phyloP scores from a whole-genome alignment of 2,888 invertebrate species.

The Melieria omissa region DNA sequence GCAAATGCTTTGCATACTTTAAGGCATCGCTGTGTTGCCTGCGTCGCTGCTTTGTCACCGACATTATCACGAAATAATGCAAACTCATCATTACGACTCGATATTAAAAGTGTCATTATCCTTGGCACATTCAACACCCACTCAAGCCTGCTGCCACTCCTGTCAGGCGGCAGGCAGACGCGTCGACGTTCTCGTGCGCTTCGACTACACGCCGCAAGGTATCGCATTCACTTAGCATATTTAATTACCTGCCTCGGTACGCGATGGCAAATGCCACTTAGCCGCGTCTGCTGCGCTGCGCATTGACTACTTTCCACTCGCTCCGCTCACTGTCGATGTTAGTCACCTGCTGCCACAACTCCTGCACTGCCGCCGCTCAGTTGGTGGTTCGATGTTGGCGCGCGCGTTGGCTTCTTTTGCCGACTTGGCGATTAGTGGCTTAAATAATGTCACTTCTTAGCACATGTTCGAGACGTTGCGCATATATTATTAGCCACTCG shows the following conservation, averaged over 20 bases:
- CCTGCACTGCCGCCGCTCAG: no score
- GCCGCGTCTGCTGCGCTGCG: no score
- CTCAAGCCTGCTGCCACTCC: neutral
- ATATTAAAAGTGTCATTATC: slow-evolving; percentile 52
- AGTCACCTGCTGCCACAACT: no score
- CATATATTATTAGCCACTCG: slow-evolving; percentile 29
- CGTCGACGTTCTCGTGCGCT: no score
- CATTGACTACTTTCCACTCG: no score
- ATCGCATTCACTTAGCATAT: slow-evolving; percentile 51
- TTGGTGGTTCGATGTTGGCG: no score
- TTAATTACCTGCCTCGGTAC: slow-evolving; percentile 49
- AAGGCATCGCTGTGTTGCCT: neutral
- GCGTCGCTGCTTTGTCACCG: neutral
- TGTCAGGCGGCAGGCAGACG: no score
- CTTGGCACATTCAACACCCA: slow-evolving; percentile 30
- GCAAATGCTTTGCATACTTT: slow-evolving; percentile 16
- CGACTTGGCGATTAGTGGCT: slow-evolving; percentile 31
- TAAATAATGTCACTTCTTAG: slow-evolving; percentile 32
- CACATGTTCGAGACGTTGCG: slow-evolving; percentile 26
- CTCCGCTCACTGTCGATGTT: no score
- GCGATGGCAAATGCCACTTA: neutral
- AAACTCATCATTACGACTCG: slow-evolving; percentile 30
- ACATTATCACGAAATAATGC: slow-evolving; percentile 22
- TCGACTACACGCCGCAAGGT: neutral
- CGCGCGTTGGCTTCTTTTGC: no score